Conservation (phyloP, 2,113 vertebrate genomes). For the Sinocyclocheilus rhinocerous region DNA sequence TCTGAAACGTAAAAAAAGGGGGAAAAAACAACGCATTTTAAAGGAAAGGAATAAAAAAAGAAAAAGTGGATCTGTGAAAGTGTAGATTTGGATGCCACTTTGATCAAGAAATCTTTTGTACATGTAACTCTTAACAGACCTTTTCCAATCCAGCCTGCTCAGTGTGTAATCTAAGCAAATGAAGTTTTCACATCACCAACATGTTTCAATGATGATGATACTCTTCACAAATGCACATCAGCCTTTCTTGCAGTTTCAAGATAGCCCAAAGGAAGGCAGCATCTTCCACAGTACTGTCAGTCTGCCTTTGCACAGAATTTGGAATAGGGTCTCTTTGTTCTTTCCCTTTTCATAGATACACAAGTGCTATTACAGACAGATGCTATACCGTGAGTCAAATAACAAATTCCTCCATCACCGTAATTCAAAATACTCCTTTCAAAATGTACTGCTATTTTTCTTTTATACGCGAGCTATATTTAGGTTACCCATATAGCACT, state of each 20-base stretch:
- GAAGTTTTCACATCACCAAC: background rate
- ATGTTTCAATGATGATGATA: conserved; percentile 5
- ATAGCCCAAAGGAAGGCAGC: conserved; percentile 15
- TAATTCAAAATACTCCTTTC: background rate
- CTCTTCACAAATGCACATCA: background rate
- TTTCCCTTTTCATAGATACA: background rate
- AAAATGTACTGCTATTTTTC: background rate
- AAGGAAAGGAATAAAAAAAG: background rate
- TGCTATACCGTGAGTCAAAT: background rate
- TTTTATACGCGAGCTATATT: background rate
- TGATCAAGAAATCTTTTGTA: background rate
- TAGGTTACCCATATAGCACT: background rate
- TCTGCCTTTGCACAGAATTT: conserved; percentile 27
- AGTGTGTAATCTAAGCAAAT: background rate
- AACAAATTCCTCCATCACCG: background rate
- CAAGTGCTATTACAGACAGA: background rate
- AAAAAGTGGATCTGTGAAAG: conserved; percentile 35
- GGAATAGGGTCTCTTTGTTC: conserved; percentile 25
- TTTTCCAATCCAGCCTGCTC: background rate
- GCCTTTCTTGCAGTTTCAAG: background rate
- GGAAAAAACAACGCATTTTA: background rate
- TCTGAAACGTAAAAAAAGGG: background rate
- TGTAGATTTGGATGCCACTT: conserved; percentile 53
- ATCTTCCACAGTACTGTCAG: conserved; percentile 1
- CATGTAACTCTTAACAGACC: background rate